Evolutionary conservation across 2,888 invertebrate species (phyloP).

Genomic region (Troides aeacus): DNA sequence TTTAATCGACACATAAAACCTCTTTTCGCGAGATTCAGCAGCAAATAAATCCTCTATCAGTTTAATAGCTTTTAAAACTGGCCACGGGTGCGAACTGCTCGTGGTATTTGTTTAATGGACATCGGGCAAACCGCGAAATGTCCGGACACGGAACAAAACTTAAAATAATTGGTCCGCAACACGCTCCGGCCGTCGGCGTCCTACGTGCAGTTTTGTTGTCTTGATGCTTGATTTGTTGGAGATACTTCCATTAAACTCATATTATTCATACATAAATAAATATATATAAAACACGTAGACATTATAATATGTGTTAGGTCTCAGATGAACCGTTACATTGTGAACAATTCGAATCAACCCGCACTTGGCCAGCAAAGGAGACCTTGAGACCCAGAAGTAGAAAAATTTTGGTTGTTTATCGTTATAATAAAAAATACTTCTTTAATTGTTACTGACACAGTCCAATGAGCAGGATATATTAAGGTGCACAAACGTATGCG

Average conservation of each 20-base stretch:
- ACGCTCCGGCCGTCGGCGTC: conserved; percentile 54
- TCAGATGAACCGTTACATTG: too few species aligned
- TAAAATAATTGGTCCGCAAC: conserved; percentile 76
- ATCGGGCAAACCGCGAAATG: conserved; percentile 68
- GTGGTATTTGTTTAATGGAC: conserved; percentile 66
- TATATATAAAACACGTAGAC: too few species aligned
- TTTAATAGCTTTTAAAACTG: conserved; percentile 62
- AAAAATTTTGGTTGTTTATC: too few species aligned
- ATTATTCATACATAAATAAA: background rate
- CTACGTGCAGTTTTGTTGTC: conserved; percentile 31
- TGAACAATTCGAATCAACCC: too few species aligned
- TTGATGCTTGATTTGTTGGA: conserved; percentile 46
- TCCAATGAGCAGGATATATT: too few species aligned
- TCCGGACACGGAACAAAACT: conserved; percentile 77
- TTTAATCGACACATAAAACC: conserved; percentile 31
- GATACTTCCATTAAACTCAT: background rate
- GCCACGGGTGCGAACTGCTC: conserved; percentile 45
- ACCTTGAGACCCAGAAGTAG: too few species aligned
- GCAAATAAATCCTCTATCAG: conserved; percentile 52
- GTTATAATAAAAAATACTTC: too few species aligned
- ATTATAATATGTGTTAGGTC: too few species aligned
- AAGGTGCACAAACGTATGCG: too few species aligned
- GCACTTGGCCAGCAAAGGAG: too few species aligned
- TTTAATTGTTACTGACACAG: too few species aligned
- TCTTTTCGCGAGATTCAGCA: conserved; percentile 36